A percentile compares a stretch with the other conserved stretches of the same genome.
Conservation (phyloP, 1,140 invertebrate species). For the Condylostylus longicornis region DNA sequence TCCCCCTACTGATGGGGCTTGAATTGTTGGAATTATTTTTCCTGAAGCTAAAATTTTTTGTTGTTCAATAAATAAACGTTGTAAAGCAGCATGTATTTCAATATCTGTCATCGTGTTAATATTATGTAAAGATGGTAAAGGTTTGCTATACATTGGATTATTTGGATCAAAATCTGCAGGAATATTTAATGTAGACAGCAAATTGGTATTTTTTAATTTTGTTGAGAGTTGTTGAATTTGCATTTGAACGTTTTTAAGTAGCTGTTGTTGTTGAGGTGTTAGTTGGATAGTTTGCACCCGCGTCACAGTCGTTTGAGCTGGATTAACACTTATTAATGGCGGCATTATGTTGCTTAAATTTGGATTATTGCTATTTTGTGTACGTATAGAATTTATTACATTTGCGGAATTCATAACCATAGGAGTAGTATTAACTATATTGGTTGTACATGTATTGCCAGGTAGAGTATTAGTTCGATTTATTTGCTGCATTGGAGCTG, state of each 20-base stretch:
- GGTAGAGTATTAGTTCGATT: background rate
- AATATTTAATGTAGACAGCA: slow-evolving; percentile 17
- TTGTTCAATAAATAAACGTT: slow-evolving; percentile 41
- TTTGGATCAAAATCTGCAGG: slow-evolving; percentile 21
- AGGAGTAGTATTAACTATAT: background rate
- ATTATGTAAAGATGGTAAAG: slow-evolving; percentile 7
- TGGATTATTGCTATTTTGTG: slow-evolving; percentile 8
- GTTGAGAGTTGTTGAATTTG: slow-evolving; percentile 40
- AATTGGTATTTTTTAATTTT: slow-evolving; percentile 31
- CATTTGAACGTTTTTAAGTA: slow-evolving; percentile 42
- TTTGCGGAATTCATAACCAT: background rate
- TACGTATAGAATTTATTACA: slow-evolving; percentile 3
- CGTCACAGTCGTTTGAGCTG: slow-evolving; percentile 27
- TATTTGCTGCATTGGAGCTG: slow-evolving; percentile 26
- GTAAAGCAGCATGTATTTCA: slow-evolving; percentile 35
- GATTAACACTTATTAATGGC: slow-evolving; percentile 7
- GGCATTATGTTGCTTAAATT: slow-evolving; percentile 10
- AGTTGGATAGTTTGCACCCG: slow-evolving; percentile 42
- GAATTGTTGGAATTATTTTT: slow-evolving; percentile 42
- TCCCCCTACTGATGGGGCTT: slow-evolving; percentile 10
- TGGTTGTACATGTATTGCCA: slow-evolving; percentile 2
- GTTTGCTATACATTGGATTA: slow-evolving; percentile 22
- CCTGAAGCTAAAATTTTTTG: slow-evolving; percentile 45
- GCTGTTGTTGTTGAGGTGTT: slow-evolving; percentile 43
- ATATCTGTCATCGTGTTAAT: slow-evolving; percentile 21